phyloP scores from a whole-genome alignment of 1,140 invertebrate genomes.

The Scaptomyza montana region DNA sequence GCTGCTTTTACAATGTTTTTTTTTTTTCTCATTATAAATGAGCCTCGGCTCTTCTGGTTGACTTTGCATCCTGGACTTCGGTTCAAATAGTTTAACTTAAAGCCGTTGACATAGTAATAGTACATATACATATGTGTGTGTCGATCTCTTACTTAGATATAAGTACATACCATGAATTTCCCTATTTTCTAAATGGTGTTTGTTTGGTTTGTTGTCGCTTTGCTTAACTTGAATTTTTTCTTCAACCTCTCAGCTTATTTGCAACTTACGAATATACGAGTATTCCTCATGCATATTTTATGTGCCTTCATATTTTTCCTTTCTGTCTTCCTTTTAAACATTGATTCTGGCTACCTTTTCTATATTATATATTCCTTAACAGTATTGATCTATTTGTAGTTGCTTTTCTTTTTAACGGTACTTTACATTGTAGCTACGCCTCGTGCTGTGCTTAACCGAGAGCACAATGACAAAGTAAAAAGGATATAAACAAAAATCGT shows the following conservation, averaged over 20 bases:
- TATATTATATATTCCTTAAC: constrained; percentile 33
- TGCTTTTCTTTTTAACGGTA: constrained; percentile 64
- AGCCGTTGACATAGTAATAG: constrained; percentile 54
- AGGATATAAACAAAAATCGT: constrained; percentile 49
- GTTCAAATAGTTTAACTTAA: constrained; percentile 43
- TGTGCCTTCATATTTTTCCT: constrained; percentile 29
- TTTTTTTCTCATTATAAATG: constrained; percentile 62
- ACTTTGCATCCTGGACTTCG: constrained; percentile 50
- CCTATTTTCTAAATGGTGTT: constrained; percentile 41
- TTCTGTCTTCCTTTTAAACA: constrained; percentile 41
- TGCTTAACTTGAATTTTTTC: constrained; percentile 49
- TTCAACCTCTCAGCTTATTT: constrained; percentile 28
- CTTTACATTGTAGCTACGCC: constrained; percentile 80
- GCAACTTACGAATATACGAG: constrained; percentile 24
- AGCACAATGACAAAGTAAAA: constrained; percentile 49
- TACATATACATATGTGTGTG: constrained; percentile 35
- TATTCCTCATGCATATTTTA: constrained; percentile 71
- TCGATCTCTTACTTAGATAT: constrained; percentile 51
- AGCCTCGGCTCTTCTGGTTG: constrained; percentile 41
- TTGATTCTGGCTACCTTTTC: constrained; percentile 47
- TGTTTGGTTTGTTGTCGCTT: constrained; percentile 44
- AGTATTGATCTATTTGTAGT: constrained; percentile 66
- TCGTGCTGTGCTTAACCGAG: constrained; percentile 48
- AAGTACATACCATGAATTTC: constrained; percentile 35
- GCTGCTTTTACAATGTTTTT: constrained; percentile 66